Percentiles rank a stretch among this genome's conserved stretches.
phyloP scores from a whole-genome alignment of 2,888 invertebrate genomes.

The Scotopteryx bipunctaria region DNA sequence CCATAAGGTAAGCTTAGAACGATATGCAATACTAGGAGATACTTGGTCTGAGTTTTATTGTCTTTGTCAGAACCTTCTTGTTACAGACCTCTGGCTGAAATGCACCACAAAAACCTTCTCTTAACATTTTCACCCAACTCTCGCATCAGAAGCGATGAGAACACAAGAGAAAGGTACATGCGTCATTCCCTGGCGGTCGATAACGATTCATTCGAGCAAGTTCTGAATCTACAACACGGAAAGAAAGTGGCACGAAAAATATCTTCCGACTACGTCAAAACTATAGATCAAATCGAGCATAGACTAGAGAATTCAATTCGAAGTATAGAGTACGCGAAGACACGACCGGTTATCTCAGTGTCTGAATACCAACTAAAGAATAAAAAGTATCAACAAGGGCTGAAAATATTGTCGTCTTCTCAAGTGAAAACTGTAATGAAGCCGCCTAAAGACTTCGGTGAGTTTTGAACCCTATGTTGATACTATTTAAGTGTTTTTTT shows the following conservation, averaged over 20 bases:
- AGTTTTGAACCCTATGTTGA: constrained; percentile 5
- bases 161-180: constrained; percentile 43
- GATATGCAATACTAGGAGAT: too few relatives aligned
- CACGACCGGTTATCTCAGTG: constrained; percentile 60
- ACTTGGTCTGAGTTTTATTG: too few relatives aligned
- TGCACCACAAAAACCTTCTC: constrained; percentile 41
- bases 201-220: constrained; percentile 48
- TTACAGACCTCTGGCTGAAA: constrained; percentile 49
- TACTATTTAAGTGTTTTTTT: constrained; percentile 5
- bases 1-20: too few relatives aligned
- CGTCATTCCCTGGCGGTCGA: constrained; percentile 42
- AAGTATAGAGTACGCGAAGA: constrained; percentile 60
- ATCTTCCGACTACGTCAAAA: constrained; percentile 68
- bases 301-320: constrained; percentile 52
- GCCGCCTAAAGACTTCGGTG: constrained; percentile 22
- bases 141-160: constrained; percentile 41
- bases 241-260: constrained; percentile 59
- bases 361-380: constrained; percentile 61
- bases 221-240: constrained; percentile 60
- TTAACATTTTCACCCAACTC: constrained; percentile 47
- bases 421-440: constrained; percentile 25
- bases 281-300: constrained; percentile 56
- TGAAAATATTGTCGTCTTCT: constrained; percentile 23
- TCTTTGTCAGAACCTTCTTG: not conserved
- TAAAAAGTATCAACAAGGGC: constrained; percentile 43